Base-by-base conservation (phyloP, 2,888 invertebrate species). In the Schizaphis graminum region DNA sequence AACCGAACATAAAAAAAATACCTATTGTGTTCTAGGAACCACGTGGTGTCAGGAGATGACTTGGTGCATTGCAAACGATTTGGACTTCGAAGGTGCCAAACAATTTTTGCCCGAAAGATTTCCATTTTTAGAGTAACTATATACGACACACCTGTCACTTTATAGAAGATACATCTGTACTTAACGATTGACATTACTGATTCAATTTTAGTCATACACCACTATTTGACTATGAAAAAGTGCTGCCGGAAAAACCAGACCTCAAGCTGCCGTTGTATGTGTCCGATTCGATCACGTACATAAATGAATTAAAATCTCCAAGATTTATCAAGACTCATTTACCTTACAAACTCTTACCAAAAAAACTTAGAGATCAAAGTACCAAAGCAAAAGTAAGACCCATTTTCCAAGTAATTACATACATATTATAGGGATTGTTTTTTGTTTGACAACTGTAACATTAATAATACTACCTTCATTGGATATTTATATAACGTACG, bases 31-130 rank as follows among this genome's bases (percentile, higher is more conserved):
- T 90, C n/a, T 47, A 95, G 97, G 97, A 10, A 98, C 98, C 47
- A 98, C 98, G 41, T 98, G 98, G 98, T 96, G 97, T 0, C 97
- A 97, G 95, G 98, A 98, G 96, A 96, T 98, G 96, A 97, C 97
- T 0, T 98, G 97, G 97, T 96, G 97, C 94, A 96, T 98, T 86
- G 96, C 96, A 94, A 97, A 97, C 94, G 96, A 97, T 95, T 95
- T 97, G 90, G 96, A 98, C 95, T 97, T 96, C 95, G 96, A 96
- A 94, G 96, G 96, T 47, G 97, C 97, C 0, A 96, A 96, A 95
- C 95, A 95, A 94, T 96, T 96, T 49, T 95, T 97, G 0, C 96
- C 96, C n/a, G 96, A 96, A 94, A 96, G 98, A 95, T 98, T 97
- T 95, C 97, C 98, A 10, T 98, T 97, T 96, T 95, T 97, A 94